phyloP scores from a whole-genome alignment of 1,140 invertebrate species.

The Drosophila asahinai region DNA sequence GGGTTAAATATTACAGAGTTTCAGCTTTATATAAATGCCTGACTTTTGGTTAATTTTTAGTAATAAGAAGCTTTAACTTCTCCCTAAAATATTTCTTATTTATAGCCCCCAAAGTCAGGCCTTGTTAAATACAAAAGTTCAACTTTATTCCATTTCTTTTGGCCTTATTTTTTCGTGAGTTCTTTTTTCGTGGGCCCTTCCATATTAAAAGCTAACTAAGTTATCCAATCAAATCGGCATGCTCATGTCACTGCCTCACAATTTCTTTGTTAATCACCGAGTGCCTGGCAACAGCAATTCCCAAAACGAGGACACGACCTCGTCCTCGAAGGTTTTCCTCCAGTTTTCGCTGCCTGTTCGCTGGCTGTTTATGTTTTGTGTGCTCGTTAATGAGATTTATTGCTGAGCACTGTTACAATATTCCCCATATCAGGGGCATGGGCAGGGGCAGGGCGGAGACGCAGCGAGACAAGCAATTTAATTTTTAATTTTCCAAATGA shows the following conservation, averaged over 20 bases:
- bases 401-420: constrained; percentile 65
- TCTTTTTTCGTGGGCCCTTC: too few relatives aligned
- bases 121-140: background rate
- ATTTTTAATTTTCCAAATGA: constrained; percentile 84
- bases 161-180: background rate
- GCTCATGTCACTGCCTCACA: constrained; percentile 10
- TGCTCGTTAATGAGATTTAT: constrained; percentile 78
- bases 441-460: constrained; percentile 10
- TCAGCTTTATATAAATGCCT: background rate
- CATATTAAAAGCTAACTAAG: constrained; percentile 15
- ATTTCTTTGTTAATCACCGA: constrained; percentile 36
- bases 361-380: constrained; percentile 40
- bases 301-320: constrained; percentile 3
- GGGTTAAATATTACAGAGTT: background rate
- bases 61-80: background rate
- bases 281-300: constrained; percentile 24
- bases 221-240: constrained; percentile 33
- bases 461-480: constrained; percentile 80
- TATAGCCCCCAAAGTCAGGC: fast-evolving
- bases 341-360: constrained; percentile 27
- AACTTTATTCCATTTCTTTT: background rate
- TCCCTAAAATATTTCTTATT: background rate
- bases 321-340: constrained; percentile 6
- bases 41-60: background rate
- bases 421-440: constrained; percentile 33